These are phyloP conservation scores for Haliclystus octoradiatus DNA, from an alignment of 30 jellyfish, hydroid and myxozoan species.

Conservation along the genomic window DNA sequence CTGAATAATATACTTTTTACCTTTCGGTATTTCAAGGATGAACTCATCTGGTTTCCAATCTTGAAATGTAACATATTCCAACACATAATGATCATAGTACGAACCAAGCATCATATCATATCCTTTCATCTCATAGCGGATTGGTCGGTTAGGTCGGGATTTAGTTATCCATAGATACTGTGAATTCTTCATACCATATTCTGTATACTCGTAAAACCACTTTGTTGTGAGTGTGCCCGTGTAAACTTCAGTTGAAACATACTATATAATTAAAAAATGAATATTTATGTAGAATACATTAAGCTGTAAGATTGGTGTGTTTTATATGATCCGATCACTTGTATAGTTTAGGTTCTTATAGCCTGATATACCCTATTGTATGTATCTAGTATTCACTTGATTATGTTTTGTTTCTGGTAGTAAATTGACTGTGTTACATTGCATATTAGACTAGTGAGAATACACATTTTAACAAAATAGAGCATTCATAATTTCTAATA, in stretches of 20 bases:
- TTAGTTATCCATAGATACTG: conserved; percentile 92
- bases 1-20: conserved; percentile 12
- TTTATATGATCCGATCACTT: too few relatives aligned
- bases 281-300: neutral
- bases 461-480: too few relatives aligned
- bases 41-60: conserved; percentile 70
- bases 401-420: neutral
- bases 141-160: conserved; percentile 81
- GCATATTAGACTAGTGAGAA: neutral
- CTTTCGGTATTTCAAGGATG: conserved; percentile 43
- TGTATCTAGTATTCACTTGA: too few relatives aligned
- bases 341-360: too few relatives aligned
- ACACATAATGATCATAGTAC: conserved; percentile 85
- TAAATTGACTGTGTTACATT: neutral
- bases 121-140: conserved; percentile 93
- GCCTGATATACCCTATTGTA: too few relatives aligned
- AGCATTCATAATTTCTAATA: neutral
- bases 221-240: conserved; percentile 88
- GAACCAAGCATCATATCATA: conserved; percentile 94
- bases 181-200: conserved; percentile 85
- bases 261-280: conserved; percentile 21
- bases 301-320: too few relatives aligned
- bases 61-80: conserved; percentile 73
- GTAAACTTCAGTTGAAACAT: conserved; percentile 74
- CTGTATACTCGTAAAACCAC: conserved; percentile 90